phyloP scores from a whole-genome alignment of 2,888 invertebrate species.

The Drosophila acutilabella region DNA sequence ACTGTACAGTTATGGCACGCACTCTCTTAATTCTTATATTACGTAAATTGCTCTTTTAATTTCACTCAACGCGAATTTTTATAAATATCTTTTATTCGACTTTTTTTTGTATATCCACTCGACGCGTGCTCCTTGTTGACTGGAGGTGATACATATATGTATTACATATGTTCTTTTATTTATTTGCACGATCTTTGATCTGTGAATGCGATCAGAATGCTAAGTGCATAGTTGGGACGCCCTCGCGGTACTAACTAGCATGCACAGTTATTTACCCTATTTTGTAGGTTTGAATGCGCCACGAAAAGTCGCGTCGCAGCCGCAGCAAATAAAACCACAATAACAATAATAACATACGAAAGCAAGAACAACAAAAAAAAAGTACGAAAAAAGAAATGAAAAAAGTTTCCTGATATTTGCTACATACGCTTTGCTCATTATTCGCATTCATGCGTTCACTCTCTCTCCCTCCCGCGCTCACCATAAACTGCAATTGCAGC shows the following conservation, averaged over 20 bases:
- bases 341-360: slow-evolving; percentile 22
- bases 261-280: slow-evolving; percentile 76
- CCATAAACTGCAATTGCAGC: slow-evolving; percentile 49
- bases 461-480: not conserved
- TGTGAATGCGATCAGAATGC: slow-evolving; percentile 17
- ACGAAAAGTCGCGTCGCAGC: slow-evolving; percentile 52
- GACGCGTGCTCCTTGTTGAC: slow-evolving; percentile 55
- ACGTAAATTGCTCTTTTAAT: slow-evolving; percentile 52
- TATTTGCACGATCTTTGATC: slow-evolving; percentile 11
- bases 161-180: not conserved
- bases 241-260: slow-evolving; percentile 73
- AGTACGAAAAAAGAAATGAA: slow-evolving; percentile 20
- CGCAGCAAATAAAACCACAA: slow-evolving; percentile 25
- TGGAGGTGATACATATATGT: not conserved
- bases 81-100: not conserved
- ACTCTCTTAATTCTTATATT: slow-evolving; percentile 40
- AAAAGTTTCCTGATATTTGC: slow-evolving; percentile 46
- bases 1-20: slow-evolving; percentile 34
- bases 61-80: slow-evolving; percentile 17
- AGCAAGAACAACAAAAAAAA: slow-evolving; percentile 14
- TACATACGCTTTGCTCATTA: slow-evolving; percentile 72
- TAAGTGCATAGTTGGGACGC: slow-evolving; percentile 63
- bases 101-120: slow-evolving; percentile 17
- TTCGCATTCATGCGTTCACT: slow-evolving; percentile 75
- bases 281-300: slow-evolving; percentile 71